Evolutionary conservation across 2,797 vertebrate species (phyloP).

Genomic region (Otolemur crassicaudatus): DNA sequence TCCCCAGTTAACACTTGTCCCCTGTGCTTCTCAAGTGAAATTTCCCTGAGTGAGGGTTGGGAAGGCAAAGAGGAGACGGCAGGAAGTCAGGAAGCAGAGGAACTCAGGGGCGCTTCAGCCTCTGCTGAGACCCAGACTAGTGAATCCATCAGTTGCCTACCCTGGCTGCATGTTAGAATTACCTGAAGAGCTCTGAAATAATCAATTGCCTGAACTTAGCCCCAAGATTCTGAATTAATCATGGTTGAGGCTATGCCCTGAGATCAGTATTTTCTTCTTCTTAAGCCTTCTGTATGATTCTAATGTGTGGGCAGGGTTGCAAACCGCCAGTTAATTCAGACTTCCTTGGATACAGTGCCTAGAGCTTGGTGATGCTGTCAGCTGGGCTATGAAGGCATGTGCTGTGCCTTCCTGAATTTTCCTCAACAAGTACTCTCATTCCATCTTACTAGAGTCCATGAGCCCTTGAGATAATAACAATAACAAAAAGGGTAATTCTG

Average conservation of each 20-base stretch:
- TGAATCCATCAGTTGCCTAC: background rate
- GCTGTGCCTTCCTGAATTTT: background rate
- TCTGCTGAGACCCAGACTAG: background rate
- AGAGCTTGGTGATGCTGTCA: background rate
- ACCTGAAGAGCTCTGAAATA: background rate
- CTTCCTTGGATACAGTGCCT: too few species aligned
- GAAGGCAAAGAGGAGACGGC: background rate
- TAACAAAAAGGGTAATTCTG: background rate
- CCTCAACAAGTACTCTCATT: background rate
- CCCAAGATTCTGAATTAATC: background rate
- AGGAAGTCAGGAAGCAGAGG: background rate
- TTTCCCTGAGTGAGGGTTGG: background rate
- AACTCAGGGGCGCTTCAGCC: background rate
- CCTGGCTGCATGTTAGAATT: background rate
- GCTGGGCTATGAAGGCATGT: background rate
- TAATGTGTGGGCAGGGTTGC: rapidly evolving
- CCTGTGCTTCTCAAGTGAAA: background rate
- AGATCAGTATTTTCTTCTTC: background rate
- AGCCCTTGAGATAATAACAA: background rate
- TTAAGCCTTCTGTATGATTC: background rate
- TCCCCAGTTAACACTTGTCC: background rate
- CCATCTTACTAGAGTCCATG: background rate
- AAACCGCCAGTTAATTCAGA: background rate
- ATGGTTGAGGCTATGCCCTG: background rate
- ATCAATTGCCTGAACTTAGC: background rate